Base-by-base conservation (phyloP, 2,113 vertebrate genomes). In the Stigmatopora argus region DNA sequence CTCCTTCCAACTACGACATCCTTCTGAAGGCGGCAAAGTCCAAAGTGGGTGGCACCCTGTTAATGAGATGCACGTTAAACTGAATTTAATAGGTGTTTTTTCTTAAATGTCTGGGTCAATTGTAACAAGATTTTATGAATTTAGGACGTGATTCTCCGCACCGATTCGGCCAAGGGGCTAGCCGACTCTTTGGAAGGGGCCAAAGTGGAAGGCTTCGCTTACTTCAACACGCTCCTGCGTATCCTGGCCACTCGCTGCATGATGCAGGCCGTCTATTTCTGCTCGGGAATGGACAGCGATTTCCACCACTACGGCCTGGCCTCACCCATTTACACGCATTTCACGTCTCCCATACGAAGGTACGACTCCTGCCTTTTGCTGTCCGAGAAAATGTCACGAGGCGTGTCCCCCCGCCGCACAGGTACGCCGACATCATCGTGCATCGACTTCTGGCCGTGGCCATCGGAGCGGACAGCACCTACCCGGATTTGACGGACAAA, bases 201-300 rank as follows among this genome's bases (percentile, higher is more conserved):
- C 0, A 92, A 90, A 55, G 89, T 89, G 63, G 83, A 91, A 2
- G 56, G 76, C 0, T 97, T 95, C 63, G 90, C 91, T 0, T 98
- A 98, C 76, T 90, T 99, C 34, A 99, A 98, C 74, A 98, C 93
- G 0, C 85, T 99, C 3, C 73, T 99, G 78, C 90, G 97, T 67
- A 98, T 99, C 87, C 80, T 98, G 77, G 80, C 95, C 66, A 99
- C 96, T 35, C 96, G 96, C 69, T 99, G 96, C 87, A 98, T 99
- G 97, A 99, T 99, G 97, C 97, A 98, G 80, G 97, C 96, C 0
- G 92, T 99, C 49, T 99, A 99, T 83, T 99, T 99, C 81, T 99
- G 96, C 80, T 98, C 97, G 0, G 97, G 97, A 68, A 95, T 98
- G 96, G 97, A 99, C 82, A 94, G 69, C 14, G 95, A 99, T 79